Conservation (phyloP, 2,113 vertebrate species). For the Zosterops japonicus region DNA sequence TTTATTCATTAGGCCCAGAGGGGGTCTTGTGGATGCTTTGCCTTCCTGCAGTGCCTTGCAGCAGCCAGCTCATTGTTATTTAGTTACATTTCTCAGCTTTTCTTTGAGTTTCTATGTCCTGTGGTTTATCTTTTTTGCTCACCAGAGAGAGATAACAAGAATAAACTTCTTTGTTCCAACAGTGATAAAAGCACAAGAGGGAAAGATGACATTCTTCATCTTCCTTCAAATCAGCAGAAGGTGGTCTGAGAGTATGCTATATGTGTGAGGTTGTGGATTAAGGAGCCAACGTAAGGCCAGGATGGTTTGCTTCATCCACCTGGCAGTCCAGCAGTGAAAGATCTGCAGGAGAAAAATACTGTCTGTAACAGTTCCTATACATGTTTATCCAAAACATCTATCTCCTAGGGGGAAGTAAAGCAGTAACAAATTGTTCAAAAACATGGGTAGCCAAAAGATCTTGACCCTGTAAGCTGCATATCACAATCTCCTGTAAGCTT, state of each 20-base stretch:
- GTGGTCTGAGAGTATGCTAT: fast-evolving
- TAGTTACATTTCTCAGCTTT: background rate
- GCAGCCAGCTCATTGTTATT: background rate
- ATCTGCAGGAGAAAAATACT: background rate
- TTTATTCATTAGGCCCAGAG: background rate
- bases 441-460: background rate
- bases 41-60: background rate
- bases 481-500: background rate
- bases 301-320: background rate
- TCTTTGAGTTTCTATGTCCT: background rate
- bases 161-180: background rate
- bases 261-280: background rate
- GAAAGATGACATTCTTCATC: background rate
- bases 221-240: background rate
- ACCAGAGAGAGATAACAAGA: background rate
- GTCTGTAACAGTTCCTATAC: background rate
- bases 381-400: background rate
- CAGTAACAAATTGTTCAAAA: background rate
- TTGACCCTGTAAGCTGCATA: background rate
- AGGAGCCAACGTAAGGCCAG: background rate
- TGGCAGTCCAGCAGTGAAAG: background rate
- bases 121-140: background rate
- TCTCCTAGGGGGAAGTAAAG: background rate
- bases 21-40: background rate
- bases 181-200: background rate